Conservation (phyloP, 2,113 vertebrate genomes). For the Tapirus terrestris region DNA sequence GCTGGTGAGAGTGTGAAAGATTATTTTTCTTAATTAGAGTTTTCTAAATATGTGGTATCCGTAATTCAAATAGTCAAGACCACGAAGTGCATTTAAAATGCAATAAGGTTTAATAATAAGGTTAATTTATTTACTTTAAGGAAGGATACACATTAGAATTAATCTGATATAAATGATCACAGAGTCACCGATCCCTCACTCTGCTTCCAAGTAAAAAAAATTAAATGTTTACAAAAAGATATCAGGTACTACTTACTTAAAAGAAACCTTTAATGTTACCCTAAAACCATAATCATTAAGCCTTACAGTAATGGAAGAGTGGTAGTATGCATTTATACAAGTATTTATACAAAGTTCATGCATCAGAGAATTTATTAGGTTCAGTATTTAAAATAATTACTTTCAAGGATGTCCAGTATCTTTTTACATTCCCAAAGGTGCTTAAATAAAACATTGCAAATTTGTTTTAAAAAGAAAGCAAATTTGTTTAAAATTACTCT, state of each 20-base stretch:
- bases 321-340: not conserved
- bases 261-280: conserved; percentile 1
- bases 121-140: conserved; percentile 38
- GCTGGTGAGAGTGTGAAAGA: not conserved
- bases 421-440: not conserved
- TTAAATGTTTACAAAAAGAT: not conserved
- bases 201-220: not conserved
- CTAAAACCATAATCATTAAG: not conserved
- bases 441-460: not conserved
- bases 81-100: not conserved
- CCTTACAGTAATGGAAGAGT: not conserved
- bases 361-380: conserved; percentile 25
- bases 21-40: not conserved
- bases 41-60: not conserved
- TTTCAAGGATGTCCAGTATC: not conserved
- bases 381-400: not conserved
- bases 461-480: not conserved
- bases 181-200: not conserved
- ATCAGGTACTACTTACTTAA: not conserved
- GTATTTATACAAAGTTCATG: not conserved
- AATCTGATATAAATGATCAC: conserved; percentile 17
- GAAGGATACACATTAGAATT: not conserved
- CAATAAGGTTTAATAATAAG: conserved; percentile 6
- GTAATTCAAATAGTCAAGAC: not conserved
- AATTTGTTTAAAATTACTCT: conserved; percentile 13